Evolutionary conservation across 2,113 vertebrate species (phyloP).

Genomic region (Aleadryas rufinucha): DNA sequence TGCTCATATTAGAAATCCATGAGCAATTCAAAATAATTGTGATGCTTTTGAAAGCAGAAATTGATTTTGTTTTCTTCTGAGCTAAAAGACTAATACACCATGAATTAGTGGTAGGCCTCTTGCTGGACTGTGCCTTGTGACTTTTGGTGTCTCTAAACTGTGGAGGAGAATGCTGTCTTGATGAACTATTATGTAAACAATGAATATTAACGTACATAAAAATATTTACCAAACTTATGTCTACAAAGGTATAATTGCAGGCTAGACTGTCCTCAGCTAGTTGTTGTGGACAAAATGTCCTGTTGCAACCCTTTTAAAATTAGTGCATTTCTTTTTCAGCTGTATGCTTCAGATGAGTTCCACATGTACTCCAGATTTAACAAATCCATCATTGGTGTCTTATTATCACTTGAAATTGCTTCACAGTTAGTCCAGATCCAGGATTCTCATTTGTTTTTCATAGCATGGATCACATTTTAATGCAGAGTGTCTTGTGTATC

Average conservation of each 20-base stretch:
- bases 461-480: conserved; percentile 2
- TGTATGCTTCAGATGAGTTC: conserved; percentile 33
- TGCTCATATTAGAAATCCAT: neutral
- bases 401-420: conserved; percentile 39
- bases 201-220: neutral
- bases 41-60: neutral
- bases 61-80: neutral
- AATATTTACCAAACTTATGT: neutral
- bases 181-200: neutral
- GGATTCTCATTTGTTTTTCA: conserved; percentile 27
- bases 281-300: conserved; percentile 1
- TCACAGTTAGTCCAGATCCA: neutral
- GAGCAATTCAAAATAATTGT: neutral
- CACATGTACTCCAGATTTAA: conserved; percentile 47
- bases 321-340: neutral
- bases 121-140: neutral
- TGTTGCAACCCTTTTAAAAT: conserved; percentile 1
- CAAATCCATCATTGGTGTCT: conserved; percentile 31
- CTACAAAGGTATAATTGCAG: neutral
- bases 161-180: neutral
- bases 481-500: neutral
- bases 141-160: neutral
- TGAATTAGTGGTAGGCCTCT: neutral
- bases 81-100: neutral
- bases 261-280: neutral